Conservation (phyloP, 2,888 invertebrate genomes). For the Cancer borealis region DNA sequence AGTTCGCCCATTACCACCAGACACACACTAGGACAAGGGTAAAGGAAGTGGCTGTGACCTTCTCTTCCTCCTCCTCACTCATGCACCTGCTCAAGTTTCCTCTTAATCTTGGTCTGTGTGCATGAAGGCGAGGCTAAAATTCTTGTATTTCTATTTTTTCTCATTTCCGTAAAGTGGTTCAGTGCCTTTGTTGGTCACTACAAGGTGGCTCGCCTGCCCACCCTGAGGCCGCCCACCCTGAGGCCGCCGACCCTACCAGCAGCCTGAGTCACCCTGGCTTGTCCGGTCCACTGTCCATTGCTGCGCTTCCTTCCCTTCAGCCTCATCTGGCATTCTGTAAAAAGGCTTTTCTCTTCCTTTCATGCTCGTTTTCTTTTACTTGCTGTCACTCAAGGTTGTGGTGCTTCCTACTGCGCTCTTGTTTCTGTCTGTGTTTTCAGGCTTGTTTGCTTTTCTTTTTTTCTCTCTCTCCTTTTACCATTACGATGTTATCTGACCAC, state of each 20-base stretch:
- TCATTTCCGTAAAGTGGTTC: neutral
- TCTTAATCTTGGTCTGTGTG: too few species aligned
- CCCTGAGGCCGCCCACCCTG: neutral
- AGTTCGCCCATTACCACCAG: too few species aligned
- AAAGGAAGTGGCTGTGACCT: too few species aligned
- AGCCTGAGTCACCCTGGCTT: neutral
- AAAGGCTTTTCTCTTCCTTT: constrained; percentile 26
- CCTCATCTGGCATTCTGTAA: neutral
- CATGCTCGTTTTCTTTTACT: constrained; percentile 10
- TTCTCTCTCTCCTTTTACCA: neutral
- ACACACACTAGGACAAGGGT: too few species aligned
- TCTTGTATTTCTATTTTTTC: neutral
- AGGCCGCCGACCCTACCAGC: neutral
- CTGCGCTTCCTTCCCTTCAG: constrained; percentile 13
- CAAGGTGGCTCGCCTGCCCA: neutral
- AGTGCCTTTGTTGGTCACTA: neutral
- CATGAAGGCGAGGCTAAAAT: neutral
- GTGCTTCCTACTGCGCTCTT: constrained; percentile 26
- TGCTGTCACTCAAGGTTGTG: neutral
- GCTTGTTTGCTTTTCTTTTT: neutral
- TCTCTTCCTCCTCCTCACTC: too few species aligned
- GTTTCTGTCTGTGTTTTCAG: neutral
- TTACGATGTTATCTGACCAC: neutral
- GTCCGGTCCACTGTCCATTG: neutral
- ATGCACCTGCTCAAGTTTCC: too few species aligned